phyloP scores from a whole-genome alignment of 2,888 invertebrate species.

The Sturmia bella region DNA sequence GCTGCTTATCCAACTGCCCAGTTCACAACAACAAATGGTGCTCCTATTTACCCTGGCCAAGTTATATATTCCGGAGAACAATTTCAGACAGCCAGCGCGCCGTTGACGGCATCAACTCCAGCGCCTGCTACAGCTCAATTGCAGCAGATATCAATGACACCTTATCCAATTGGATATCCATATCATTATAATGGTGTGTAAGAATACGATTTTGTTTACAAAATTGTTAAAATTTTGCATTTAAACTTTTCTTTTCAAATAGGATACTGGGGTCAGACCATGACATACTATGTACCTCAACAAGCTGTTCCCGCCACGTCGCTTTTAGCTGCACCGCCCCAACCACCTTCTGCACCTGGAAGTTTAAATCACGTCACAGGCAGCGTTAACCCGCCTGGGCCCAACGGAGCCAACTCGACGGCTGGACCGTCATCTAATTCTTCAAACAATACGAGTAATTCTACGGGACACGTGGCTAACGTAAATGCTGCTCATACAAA shows the following conservation, averaged over 20 bases:
- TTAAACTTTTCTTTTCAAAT: slow-evolving; percentile 9
- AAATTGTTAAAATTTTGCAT: background rate
- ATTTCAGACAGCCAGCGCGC: slow-evolving; percentile 75
- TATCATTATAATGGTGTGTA: slow-evolving; percentile 80
- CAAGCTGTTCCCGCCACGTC: slow-evolving; percentile 78
- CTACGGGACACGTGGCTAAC: slow-evolving; percentile 52
- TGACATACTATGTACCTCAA: slow-evolving; percentile 82
- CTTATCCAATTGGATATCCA: slow-evolving; percentile 81
- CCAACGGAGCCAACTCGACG: slow-evolving; percentile 73
- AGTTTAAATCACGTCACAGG: slow-evolving; percentile 73
- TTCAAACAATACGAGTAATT: slow-evolving; percentile 71
- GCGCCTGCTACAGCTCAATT: slow-evolving; percentile 77
- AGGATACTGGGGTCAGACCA: slow-evolving; percentile 80
- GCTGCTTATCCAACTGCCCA: slow-evolving; percentile 80
- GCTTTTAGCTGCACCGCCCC: slow-evolving; percentile 74
- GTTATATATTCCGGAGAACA: slow-evolving; percentile 82
- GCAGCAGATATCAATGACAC: slow-evolving; percentile 80
- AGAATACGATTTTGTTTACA: background rate
- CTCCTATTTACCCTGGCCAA: slow-evolving; percentile 81
- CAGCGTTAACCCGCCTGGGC: slow-evolving; percentile 71
- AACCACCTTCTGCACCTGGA: slow-evolving; percentile 68
- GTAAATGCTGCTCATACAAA: slow-evolving; percentile 45
- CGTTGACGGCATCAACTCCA: slow-evolving; percentile 75
- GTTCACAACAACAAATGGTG: slow-evolving; percentile 77
- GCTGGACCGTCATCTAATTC: slow-evolving; percentile 75